These are phyloP conservation scores for Ctenoplectra terminalis DNA, from an alignment of 1,140 invertebrate species.

Conservation along the genomic window DNA sequence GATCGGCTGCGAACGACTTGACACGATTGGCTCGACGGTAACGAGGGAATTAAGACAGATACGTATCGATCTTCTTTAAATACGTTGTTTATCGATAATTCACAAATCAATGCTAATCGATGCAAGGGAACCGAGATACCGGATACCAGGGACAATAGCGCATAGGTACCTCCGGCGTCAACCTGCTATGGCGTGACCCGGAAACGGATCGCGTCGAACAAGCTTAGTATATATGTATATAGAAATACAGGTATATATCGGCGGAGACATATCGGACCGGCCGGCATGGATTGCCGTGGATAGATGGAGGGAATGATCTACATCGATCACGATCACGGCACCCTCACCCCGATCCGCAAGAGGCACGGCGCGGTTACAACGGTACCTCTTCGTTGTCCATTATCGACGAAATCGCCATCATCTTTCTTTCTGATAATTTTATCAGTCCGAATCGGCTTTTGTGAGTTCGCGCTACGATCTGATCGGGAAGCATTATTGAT, in stretches of 20 bases:
- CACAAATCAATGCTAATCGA: conserved; percentile 77
- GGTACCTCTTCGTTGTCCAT: conserved; percentile 67
- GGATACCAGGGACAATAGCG: conserved; percentile 58
- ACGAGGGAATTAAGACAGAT: conserved; percentile 13
- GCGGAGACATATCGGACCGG: conserved; percentile 45
- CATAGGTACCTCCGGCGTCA: conserved; percentile 67
- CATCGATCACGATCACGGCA: conserved; percentile 80
- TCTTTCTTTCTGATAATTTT: conserved; percentile 63
- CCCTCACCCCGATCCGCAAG: conserved; percentile 57
- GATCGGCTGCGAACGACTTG: background rate
- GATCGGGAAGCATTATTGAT: conserved; percentile 26
- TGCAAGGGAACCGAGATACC: conserved; percentile 64
- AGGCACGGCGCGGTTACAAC: conserved; percentile 62
- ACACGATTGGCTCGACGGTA: conserved; percentile 26
- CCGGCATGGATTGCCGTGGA: conserved; percentile 66
- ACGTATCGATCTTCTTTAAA: conserved; percentile 10
- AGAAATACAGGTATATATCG: conserved; percentile 50
- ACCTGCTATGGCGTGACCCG: conserved; percentile 75
- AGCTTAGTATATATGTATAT: conserved; percentile 43
- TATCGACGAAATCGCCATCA: conserved; percentile 59
- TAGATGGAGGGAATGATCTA: conserved; percentile 77
- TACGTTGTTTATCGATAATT: conserved; percentile 60
- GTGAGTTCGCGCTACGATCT: conserved; percentile 7
- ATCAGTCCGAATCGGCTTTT: conserved; percentile 38
- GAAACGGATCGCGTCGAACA: conserved; percentile 65